Conservation (phyloP, 2,797 vertebrate genomes). For the Hephaestus fuliginosus region DNA sequence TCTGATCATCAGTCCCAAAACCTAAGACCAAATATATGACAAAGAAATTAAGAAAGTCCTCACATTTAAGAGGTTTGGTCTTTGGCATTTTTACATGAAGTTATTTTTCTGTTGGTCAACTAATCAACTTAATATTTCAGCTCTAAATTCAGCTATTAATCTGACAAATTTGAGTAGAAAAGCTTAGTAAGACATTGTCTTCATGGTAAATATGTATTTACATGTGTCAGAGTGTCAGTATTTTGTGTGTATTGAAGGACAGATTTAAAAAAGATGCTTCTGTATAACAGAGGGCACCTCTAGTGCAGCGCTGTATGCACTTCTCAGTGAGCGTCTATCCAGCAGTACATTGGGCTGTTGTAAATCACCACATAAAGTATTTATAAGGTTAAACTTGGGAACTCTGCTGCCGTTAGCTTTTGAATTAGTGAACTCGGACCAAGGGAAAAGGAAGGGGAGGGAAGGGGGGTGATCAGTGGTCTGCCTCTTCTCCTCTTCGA, state of each 20-base stretch:
- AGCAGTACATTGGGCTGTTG: slow-evolving; percentile 68
- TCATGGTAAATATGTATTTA: not conserved
- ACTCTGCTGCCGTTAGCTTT: slow-evolving; percentile 79
- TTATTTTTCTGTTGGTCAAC: not conserved
- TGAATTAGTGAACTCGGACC: slow-evolving; percentile 80
- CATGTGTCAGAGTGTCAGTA: not conserved
- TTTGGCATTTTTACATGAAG: not conserved
- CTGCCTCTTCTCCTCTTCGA: slow-evolving; percentile 6
- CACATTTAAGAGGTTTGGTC: not conserved
- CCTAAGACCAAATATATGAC: not conserved
- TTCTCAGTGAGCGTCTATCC: slow-evolving; percentile 45
- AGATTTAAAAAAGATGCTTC: slow-evolving; percentile 32
- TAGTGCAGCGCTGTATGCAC: slow-evolving; percentile 29
- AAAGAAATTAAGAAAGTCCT: not conserved
- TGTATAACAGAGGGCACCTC: slow-evolving; percentile 43
- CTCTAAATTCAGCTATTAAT: not conserved
- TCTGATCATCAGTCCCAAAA: not conserved
- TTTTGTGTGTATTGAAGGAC: slow-evolving; percentile 27
- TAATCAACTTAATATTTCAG: not conserved
- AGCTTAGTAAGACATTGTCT: not conserved
- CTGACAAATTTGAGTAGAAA: not conserved
- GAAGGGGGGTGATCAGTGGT: slow-evolving; percentile 25
- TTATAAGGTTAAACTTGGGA: slow-evolving; percentile 84
- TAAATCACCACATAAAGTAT: slow-evolving; percentile 84
- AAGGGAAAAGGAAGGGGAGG: slow-evolving; percentile 44